Conservation (phyloP, 2,113 vertebrate species). For the Halichoerus grypus region DNA sequence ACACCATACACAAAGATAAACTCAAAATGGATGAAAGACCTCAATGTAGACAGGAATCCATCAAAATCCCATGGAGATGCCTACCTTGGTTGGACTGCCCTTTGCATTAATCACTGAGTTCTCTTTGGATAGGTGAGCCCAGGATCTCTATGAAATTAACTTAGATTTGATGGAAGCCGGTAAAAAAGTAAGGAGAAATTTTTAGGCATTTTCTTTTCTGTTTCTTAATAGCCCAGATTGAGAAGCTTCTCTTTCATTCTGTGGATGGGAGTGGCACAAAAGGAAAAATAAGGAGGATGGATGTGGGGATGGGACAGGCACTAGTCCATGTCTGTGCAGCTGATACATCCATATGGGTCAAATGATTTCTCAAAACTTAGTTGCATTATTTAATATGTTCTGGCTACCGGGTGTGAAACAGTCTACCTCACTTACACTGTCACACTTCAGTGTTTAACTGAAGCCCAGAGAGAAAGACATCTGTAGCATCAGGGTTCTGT, state of each 20-base stretch:
- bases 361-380: slow-evolving; percentile 30
- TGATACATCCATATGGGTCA: neutral
- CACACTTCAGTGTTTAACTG: neutral
- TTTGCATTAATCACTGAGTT: neutral
- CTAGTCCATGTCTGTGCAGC: neutral
- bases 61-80: neutral
- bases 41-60: too few relatives aligned
- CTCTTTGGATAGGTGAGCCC: neutral
- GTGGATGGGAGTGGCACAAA: neutral
- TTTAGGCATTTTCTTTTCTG: neutral
- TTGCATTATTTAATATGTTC: neutral
- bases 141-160: neutral
- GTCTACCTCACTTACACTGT: neutral
- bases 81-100: neutral
- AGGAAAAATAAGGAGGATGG: neutral
- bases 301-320: neutral
- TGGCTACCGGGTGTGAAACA: neutral
- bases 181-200: neutral
- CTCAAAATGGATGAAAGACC: too few relatives aligned
- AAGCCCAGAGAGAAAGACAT: neutral
- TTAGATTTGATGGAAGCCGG: neutral
- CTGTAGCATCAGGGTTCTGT: neutral
- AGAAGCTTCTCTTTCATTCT: neutral
- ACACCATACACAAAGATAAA: too few relatives aligned
- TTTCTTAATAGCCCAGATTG: neutral